Evolutionary conservation across 1,140 invertebrate genomes (phyloP).

Genomic region (Aphidius ervi): DNA sequence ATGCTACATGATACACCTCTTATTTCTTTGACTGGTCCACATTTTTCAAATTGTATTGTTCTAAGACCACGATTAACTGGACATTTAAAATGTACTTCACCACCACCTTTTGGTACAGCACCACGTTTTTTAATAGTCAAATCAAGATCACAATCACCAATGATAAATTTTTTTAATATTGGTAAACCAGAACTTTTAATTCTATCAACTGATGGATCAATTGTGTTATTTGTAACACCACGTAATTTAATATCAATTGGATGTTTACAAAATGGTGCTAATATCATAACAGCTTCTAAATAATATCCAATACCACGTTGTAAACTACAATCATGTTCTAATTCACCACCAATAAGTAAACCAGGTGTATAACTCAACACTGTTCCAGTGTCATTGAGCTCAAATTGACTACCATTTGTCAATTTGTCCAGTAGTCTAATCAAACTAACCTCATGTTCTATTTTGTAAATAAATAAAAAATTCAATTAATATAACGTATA

Average conservation of each 20-base stretch:
- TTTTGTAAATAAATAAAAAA: constrained; percentile 19
- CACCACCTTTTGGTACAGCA: constrained; percentile 80
- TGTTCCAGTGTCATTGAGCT: constrained; percentile 92
- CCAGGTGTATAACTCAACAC: constrained; percentile 85
- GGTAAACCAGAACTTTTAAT: constrained; percentile 77
- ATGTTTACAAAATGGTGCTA: constrained; percentile 94
- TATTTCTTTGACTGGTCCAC: constrained; percentile 91
- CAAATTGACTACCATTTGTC: constrained; percentile 88
- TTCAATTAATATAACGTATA: not conserved
- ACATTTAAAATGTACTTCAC: constrained; percentile 84
- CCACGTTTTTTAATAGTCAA: constrained; percentile 84
- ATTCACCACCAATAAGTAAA: constrained; percentile 77
- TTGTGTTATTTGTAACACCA: constrained; percentile 85
- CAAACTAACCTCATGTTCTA: constrained; percentile 90
- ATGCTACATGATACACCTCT: constrained; percentile 85
- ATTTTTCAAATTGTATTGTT: constrained; percentile 66
- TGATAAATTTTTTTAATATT: constrained; percentile 77
- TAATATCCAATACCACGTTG: constrained; percentile 87
- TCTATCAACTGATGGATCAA: constrained; percentile 81
- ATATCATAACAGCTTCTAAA: constrained; percentile 79
- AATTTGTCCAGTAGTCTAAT: constrained; percentile 87
- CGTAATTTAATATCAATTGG: constrained; percentile 75
- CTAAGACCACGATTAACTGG: constrained; percentile 68
- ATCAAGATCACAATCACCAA: constrained; percentile 83
- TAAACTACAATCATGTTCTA: constrained; percentile 83